Evolutionary conservation across 2,113 vertebrate species (phyloP).

Genomic region (Ardeotis arabs): DNA sequence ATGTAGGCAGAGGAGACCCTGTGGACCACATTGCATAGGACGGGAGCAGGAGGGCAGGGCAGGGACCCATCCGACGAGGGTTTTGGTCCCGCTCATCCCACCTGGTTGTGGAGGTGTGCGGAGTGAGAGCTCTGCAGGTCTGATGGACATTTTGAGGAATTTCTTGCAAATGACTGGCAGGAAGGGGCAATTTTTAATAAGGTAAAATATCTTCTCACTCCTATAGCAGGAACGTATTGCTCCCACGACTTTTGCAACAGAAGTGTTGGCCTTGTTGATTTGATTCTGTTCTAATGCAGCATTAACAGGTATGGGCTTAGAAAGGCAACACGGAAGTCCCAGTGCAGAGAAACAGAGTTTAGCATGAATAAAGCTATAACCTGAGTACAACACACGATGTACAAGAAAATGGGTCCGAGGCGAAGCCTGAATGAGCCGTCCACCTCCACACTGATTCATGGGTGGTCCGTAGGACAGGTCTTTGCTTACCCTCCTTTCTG

Average conservation of each 20-base stretch:
- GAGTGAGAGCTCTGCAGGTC: neutral
- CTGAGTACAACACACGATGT: neutral
- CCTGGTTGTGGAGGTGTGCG: fast-evolving
- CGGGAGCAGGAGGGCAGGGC: neutral
- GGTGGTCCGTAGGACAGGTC: neutral
- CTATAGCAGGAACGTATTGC: neutral
- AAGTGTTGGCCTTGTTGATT: neutral
- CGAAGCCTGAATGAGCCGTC: neutral
- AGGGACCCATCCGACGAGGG: no score
- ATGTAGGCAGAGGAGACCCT: neutral
- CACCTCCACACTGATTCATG: neutral
- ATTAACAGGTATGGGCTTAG: neutral
- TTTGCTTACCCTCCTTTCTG: neutral
- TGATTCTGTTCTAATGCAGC: neutral
- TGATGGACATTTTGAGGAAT: neutral
- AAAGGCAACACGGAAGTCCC: neutral
- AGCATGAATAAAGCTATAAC: neutral
- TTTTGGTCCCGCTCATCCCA: neutral
- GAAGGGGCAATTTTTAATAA: neutral
- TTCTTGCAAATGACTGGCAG: neutral
- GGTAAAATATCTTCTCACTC: neutral
- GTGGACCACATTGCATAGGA: fast-evolving
- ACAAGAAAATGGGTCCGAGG: neutral
- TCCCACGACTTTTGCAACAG: neutral
- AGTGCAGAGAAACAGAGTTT: neutral